Evolutionary conservation across 2,888 invertebrate species (phyloP).

Genomic region (Macrosoma leucophasiata): DNA sequence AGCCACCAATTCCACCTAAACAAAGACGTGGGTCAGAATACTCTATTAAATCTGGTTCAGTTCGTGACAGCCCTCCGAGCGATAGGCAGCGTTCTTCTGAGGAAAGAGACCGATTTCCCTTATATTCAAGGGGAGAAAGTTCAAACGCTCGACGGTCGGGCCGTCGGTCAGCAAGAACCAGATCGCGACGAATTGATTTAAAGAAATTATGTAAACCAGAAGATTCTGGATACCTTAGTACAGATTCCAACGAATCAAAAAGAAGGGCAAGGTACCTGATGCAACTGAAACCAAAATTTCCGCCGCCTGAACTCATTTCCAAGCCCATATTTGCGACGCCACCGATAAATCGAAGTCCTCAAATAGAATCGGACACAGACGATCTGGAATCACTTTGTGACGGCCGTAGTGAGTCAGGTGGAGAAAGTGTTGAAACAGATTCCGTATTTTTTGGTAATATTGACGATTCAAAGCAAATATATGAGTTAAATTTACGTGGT

Average conservation of each 20-base stretch:
- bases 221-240: conserved; percentile 91
- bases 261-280: conserved; percentile 62
- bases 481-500: conserved; percentile 49
- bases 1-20: conserved; percentile 64
- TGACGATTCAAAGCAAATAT: conserved; percentile 61
- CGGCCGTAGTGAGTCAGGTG: conserved; percentile 89
- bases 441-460: conserved; percentile 89
- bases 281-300: conserved; percentile 55
- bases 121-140: conserved; percentile 49
- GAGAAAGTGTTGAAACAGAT: conserved; percentile 90
- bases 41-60: conserved; percentile 40
- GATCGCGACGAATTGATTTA: conserved; percentile 56
- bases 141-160: conserved; percentile 55
- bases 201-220: conserved; percentile 68
- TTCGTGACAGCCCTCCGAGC: conserved; percentile 48
- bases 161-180: conserved; percentile 54
- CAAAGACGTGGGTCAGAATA: conserved; percentile 44
- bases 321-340: conserved; percentile 32
- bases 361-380: conserved; percentile 77
- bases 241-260: conserved; percentile 83
- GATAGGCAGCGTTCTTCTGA: conserved; percentile 50
- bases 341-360: conserved; percentile 41
- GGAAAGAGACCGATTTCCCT: conserved; percentile 54
- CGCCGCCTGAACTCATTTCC: conserved; percentile 37
- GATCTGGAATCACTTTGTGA: conserved; percentile 86